Evolutionary conservation across 2,113 vertebrate species (phyloP), one percentile per base, ranked within the genome.

Genomic region (Apteryx owenii): DNA sequence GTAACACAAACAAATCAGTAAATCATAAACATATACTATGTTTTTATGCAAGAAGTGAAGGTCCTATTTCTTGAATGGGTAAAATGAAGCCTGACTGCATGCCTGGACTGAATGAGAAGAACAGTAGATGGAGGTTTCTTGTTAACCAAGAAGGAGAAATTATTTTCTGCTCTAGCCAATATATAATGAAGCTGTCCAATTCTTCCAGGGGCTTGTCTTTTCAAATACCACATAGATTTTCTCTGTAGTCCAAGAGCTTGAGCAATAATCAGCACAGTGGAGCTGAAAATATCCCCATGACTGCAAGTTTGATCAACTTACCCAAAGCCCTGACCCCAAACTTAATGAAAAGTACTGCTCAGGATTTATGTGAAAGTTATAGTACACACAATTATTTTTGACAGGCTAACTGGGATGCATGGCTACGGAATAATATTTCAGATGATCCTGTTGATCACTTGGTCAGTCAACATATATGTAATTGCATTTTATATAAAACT

Each of bases 401-500:
- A 85, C 46, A 76, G 66, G 19, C 13, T 87, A 84, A 60, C 78
- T 84, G 21, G 75, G 29, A 15, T 92, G 62, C 36, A 31, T 4
- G 48, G 17, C 81, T 81, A 83, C 83, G 31, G 68, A 87, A 44
- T 42, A 81, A 90, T 53, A 54, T 38, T 96, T 96, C 88, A 92
- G 65, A 83, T 94, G 80, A 96, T 83, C 84, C 36, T 72, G 25
- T 2, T 2, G 15, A 92, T 84, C 90, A 77, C 75, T 90, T 87
- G 64, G 72, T 88, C 65, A 91, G 96, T 95, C 79, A 56, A 14
- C 77, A 84, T 60, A 54, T 12, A 94, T 72, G 54, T 96, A 96
- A 96, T 72, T 93, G 65, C 80, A 88, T 86, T 95, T 95, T 79
- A 88, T 38, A 40, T 58, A 94, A 93, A 81, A 66, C 33, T 89